Base-by-base conservation (phyloP, 2,113 vertebrate genomes). In the Oncorhynchus gorbuscha region DNA sequence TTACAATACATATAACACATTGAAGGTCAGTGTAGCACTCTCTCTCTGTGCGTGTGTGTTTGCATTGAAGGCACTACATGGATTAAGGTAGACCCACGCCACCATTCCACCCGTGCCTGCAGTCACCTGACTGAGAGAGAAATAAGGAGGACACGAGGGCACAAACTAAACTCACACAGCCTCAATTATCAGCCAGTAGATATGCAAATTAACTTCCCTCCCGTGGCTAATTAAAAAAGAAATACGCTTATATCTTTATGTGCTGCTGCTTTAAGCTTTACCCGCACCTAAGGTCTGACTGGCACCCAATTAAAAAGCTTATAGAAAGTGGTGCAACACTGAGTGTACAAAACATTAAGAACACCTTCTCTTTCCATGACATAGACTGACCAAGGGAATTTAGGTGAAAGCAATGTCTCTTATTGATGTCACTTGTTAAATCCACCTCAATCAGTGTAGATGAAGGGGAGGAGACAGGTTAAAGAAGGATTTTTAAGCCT, bases 201-300 rank as follows among this genome's bases (percentile, higher is more conserved):
- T 39, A 76, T 66, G 18, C 16, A 16, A 69, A 78, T 76, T 66
- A 76, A n/a, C 71, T 76, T 62, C 67, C 65, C 49, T 39, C 30
- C 39, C 0, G 9, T 45, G 9, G 30, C 69, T 62, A 79, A 81
- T 76, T 71, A 72, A 75, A 79, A 49, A 62, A 24, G 55, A 79
- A 74, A 62, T 69, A 51, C 69, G 32, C 39, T 32, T 71, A 55
- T 1, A 45, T 45, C 39, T 45, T 67, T 26, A 5, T 28, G 6
- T 61, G 59, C 69, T 22, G 6, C 7, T 61, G 69, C 69, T 45
- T 45, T 45, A 45, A 45, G 22, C 26, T 68, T 30, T 20, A 20
- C 18, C 39, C 35, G 13, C 64, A 51, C 58, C n/a, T 30, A 45
- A 0, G 62, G 4, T 28, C n/a, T 77, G 75, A 71, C 76, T 59